Evolutionary conservation across 2,888 invertebrate genomes (phyloP), one percentile per base, ranked within the genome.

Genomic region (Spatulosminthurus flaviceps): DNA sequence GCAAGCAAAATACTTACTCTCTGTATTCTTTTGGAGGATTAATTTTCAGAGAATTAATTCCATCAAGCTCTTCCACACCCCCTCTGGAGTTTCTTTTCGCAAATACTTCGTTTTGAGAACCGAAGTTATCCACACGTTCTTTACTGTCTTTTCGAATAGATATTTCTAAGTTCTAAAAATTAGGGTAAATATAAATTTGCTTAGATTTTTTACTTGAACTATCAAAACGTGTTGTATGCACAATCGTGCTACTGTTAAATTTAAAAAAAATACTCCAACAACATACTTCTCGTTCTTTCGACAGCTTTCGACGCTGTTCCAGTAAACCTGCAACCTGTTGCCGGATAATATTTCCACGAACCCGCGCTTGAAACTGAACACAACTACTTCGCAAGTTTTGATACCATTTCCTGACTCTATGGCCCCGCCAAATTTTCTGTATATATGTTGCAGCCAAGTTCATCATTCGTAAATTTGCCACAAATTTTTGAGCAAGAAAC

Each of bases 391-490:
- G 90, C 11, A 95, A 87, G 80, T 91, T 91, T 80, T 90, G 88
- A 87, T 91, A 93, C 91, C 93, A 93, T 73, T 89, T 89, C 1
- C 93, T 90, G 34, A 90, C 90, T 79, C 90, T 90, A 85, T 91
- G 91, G 28, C 93, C 92, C 78, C 94, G 90, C 93, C 94, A 96
- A 86, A 91, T 90, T 71, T 93, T 90, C 87, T 97, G 97, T 77
- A 97, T 92, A 75, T 91, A 91, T 19, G 88, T 86, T n/a, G 89
- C 89, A 5, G 90, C 89, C 74, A 88, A 82, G 77, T 88, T 86
- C 80, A 88, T 86, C 26, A 87, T 86, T 71, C 88, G 86, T 78
- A 87, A 76, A 67, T 87, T 86, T 43, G 85, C 82, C 83, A 86
- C 86, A 80, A 90, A 87, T 85, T 90, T 90, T 87, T 92, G 92